Conservation (phyloP, 2,113 vertebrate species). For the Glareola pratincola region DNA sequence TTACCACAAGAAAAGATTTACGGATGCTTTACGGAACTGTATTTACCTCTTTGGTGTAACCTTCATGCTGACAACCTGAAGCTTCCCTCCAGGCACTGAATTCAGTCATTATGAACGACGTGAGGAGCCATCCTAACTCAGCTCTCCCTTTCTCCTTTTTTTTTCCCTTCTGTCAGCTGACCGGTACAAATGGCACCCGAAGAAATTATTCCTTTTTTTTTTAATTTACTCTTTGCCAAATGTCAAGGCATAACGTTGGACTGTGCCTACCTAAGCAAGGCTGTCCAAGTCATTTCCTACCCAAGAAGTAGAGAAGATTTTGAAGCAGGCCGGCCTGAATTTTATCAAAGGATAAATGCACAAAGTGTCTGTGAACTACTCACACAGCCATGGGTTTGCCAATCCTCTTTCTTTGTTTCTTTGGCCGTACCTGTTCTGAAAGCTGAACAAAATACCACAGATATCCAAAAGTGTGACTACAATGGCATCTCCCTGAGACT, state of each 20-base stretch:
- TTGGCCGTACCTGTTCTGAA: background rate
- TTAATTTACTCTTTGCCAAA: background rate
- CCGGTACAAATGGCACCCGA: background rate
- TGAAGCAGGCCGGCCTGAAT: background rate
- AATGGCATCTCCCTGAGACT: background rate
- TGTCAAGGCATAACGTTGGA: background rate
- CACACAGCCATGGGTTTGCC: background rate
- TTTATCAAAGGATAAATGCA: background rate
- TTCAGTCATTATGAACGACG: background rate
- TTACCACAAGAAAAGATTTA: background rate
- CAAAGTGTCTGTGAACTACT: background rate
- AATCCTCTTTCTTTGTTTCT: background rate
- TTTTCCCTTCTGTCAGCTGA: background rate
- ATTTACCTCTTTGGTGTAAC: background rate
- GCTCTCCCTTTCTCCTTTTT: background rate
- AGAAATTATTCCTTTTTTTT: background rate
- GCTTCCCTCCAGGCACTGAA: background rate
- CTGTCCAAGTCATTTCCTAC: background rate
- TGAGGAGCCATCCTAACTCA: background rate
- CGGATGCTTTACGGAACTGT: background rate
- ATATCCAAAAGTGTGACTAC: background rate
- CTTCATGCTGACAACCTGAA: background rate
- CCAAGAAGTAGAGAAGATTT: background rate
- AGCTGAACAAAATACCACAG: background rate
- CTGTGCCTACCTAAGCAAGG: rapidly evolving